Conservation (phyloP, 1,140 invertebrate genomes). For the Aphaenogaster ashmeadi region DNA sequence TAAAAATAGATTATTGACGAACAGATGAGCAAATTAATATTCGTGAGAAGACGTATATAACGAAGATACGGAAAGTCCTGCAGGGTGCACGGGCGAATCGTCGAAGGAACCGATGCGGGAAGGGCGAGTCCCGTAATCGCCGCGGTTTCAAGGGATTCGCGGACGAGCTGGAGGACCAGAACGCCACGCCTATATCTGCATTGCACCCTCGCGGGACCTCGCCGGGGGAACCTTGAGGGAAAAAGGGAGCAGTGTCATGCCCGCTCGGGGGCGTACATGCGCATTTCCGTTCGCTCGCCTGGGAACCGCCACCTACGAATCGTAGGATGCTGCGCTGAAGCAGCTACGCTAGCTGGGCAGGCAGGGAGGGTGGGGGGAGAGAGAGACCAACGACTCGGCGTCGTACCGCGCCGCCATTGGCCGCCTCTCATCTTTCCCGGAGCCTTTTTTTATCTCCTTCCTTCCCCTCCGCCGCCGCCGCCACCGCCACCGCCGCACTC, state of each 20-base stretch:
- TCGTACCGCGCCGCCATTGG: conserved; percentile 71
- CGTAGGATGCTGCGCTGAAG: conserved; percentile 78
- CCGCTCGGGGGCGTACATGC: conserved; percentile 74
- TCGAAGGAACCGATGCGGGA: neutral
- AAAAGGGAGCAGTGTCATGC: conserved; percentile 76
- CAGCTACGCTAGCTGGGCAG: neutral
- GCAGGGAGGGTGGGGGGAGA: conserved; percentile 53
- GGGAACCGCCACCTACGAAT: conserved; percentile 72
- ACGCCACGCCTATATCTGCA: conserved; percentile 77
- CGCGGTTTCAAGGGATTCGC: conserved; percentile 11
- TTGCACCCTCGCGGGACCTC: conserved; percentile 70
- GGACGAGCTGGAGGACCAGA: conserved; percentile 35
- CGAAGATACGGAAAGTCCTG: neutral
- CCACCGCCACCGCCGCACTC: neutral
- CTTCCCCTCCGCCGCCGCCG: conserved; percentile 26
- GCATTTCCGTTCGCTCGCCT: conserved; percentile 68
- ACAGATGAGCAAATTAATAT: neutral
- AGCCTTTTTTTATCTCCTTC: conserved; percentile 78
- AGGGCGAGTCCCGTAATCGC: conserved; percentile 32
- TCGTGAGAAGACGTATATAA: neutral
- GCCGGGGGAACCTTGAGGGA: conserved; percentile 60
- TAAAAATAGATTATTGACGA: neutral
- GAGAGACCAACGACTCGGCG: conserved; percentile 59
- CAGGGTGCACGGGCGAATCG: neutral
- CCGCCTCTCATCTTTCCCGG: conserved; percentile 70